Percentiles rank a stretch among this genome's conserved stretches.
These are phyloP conservation scores for Platorchestia sp. DNA, from an alignment of 1,140 invertebrate genomes.

Conservation along the genomic window DNA sequence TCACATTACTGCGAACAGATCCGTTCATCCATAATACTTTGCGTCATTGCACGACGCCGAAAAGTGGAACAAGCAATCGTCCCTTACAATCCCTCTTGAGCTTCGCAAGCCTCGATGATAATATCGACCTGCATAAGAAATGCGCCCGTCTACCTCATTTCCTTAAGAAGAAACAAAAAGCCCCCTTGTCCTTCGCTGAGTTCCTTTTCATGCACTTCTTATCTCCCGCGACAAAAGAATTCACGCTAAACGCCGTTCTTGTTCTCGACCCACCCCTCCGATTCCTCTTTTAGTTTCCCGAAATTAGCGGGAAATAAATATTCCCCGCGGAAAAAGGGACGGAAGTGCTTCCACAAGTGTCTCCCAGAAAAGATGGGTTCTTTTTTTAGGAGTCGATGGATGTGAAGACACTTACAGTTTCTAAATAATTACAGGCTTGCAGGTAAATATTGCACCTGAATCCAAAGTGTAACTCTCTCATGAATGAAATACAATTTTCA, in stretches of 20 bases:
- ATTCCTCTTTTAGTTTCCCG: background rate
- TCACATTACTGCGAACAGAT: background rate
- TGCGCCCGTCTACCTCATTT: background rate
- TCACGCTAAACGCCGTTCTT: background rate
- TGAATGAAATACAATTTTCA: background rate
- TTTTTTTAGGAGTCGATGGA: background rate
- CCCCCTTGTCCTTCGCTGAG: background rate
- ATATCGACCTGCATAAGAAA: background rate
- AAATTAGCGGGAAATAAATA: background rate
- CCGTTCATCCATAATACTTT: background rate
- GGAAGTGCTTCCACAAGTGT: background rate
- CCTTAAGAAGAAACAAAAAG: conserved; percentile 22
- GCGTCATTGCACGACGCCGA: background rate
- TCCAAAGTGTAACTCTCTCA: background rate
- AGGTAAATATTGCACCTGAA: background rate
- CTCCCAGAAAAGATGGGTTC: background rate
- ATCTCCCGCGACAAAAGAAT: conserved; percentile 8
- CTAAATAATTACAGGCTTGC: background rate
- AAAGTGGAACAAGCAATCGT: background rate
- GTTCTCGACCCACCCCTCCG: background rate
- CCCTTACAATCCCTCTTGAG: background rate
- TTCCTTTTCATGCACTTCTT: conserved; percentile 15
- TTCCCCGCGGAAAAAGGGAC: background rate
- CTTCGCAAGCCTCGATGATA: background rate
- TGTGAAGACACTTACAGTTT: background rate